Evolutionary conservation across 2,113 vertebrate species (phyloP), one percentile per base, ranked within the genome.

Genomic region (Sisor rabdophorus): DNA sequence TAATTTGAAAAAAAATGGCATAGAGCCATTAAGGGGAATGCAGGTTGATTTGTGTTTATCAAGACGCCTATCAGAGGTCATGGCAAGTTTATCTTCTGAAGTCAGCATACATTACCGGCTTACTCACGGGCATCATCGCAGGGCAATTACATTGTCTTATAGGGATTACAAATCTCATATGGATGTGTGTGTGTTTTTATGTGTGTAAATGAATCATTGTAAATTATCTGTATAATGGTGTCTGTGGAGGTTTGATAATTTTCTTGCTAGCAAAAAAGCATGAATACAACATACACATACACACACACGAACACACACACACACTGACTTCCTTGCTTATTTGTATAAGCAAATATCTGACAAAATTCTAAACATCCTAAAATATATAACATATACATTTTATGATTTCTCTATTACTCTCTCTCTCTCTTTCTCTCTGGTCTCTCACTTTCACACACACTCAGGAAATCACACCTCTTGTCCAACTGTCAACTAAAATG

Each of bases 21-120:
- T 36, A 71, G 69, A 71, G 44, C 52, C 69, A 32, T 58, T 68
- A 71, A 56, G 65, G 72, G 58, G 80, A 52, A 52, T 15, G 17
- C 53, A 12, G 67, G 40, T 24, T 72, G 72, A 82, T 72, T 75
- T 75, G 76, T 75, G 61, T 71, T 75, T 64, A 71, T 72, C 53
- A 72, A 71, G 53, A 22, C n/a, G 30, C n/a, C 72, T 54, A 64
- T 78, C 61, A 60, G 1, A 22, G 67, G 71, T 75, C 50, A 63
- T 5, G 22, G 53, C 32, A 70, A 69, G 80, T 63, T 78, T 74
- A 73, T 75, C 56, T 61, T 28, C 59, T 24, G 80, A 78, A 75
- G 64, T 75, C 80, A 81, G 80, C 76, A 72, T 78, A 52, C 53
- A 71, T 76, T 82, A 75, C 53, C 6, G 36, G 54, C 67, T 72